A percentile compares a stretch with the other conserved stretches of the same genome.
Conservation (phyloP, 2,888 invertebrate species). For the Caenorhabditis japonica region DNA sequence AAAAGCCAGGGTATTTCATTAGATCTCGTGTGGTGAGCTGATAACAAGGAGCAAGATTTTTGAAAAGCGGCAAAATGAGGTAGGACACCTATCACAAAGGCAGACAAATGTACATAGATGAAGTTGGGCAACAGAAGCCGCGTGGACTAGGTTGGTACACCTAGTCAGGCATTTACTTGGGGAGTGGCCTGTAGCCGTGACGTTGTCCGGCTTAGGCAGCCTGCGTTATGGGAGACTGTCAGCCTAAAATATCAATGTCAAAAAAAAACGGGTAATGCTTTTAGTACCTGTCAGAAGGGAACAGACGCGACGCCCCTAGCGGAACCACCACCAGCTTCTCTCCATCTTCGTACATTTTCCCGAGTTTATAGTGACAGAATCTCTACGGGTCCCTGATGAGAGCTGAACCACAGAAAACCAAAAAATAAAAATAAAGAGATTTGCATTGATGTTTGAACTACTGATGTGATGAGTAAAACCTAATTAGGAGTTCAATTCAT, state of each 20-base stretch:
- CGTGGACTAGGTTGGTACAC: conserved; percentile 4
- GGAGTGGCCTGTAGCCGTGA: background rate
- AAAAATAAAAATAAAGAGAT: no score
- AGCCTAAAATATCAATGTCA: conserved; percentile 14
- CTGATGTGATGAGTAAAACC: no score
- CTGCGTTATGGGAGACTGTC: conserved; percentile 20
- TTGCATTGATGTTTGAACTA: no score
- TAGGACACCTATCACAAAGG: no score
- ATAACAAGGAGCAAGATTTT: no score
- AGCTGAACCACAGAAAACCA: no score
- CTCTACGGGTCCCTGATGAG: no score
- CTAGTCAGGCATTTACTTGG: background rate
- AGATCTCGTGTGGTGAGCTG: no score
- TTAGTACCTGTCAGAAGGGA: conserved; percentile 24
- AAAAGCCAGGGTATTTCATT: no score
- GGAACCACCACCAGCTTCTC: background rate
- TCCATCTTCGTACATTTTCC: conserved; percentile 11
- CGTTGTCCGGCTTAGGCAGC: conserved; percentile 29
- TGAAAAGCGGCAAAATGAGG: no score
- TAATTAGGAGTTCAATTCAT: no score
- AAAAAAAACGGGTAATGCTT: background rate
- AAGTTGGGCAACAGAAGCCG: background rate
- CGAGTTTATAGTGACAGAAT: no score
- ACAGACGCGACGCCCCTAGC: background rate
- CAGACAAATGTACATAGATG: background rate